A percentile compares a stretch with the other conserved stretches of the same genome.
phyloP scores from a whole-genome alignment of 2,113 vertebrate species.

The Excalfactoria chinensis region DNA sequence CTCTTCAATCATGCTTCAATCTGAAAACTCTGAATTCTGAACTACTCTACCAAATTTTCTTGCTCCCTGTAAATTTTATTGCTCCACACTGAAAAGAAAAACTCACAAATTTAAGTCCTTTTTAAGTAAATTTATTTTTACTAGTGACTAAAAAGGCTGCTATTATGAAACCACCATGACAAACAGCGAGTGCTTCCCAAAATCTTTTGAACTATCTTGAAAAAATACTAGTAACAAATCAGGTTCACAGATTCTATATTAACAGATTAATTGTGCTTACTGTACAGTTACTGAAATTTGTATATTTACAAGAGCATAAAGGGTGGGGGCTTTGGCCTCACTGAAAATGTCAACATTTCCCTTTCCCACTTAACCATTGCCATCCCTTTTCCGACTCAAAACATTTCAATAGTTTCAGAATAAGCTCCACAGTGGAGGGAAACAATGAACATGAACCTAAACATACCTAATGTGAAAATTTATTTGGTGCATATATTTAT shows the following conservation, averaged over 20 bases:
- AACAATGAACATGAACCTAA: not conserved
- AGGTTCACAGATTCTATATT: not conserved
- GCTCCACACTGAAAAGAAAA: not conserved
- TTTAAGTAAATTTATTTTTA: not conserved
- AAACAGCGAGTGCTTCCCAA: not conserved
- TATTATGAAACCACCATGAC: not conserved
- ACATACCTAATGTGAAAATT: not conserved
- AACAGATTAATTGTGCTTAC: not conserved
- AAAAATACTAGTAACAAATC: not conserved
- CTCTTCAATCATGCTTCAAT: not conserved
- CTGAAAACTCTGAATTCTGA: not conserved
- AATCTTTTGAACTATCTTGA: not conserved
- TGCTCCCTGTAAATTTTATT: not conserved
- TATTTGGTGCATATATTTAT: not conserved
- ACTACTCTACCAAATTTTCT: not conserved
- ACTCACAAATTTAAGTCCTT: not conserved
- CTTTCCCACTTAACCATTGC: not conserved
- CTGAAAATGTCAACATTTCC: not conserved
- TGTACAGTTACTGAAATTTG: not conserved
- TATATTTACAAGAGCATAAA: not conserved
- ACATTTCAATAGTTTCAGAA: not conserved
- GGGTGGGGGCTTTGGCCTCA: rapidly evolving
- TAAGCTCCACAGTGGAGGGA: not conserved
- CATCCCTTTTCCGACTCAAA: not conserved
- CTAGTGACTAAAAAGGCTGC: not conserved